Base-by-base conservation (phyloP, 1,140 invertebrate genomes). In the Papilio dardanus region DNA sequence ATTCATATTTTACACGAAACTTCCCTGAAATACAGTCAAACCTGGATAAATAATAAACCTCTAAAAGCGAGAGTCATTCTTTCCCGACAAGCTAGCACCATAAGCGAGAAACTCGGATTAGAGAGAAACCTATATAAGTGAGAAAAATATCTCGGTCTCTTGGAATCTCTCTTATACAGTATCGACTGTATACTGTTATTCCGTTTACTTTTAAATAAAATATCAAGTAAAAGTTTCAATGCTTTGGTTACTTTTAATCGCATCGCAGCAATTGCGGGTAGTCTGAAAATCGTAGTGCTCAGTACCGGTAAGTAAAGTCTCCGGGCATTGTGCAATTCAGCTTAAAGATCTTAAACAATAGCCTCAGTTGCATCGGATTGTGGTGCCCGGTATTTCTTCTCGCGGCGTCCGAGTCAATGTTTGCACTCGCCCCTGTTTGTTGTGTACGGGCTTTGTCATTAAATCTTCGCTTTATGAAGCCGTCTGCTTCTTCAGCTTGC, bases 371-470 rank as follows among this genome's bases (percentile, higher is more conserved):
- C 65, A 31, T 67, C 31, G n/a, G 33, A 37, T 68, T 68, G 67
- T 69, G 67, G 33, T 35, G 31, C 19, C 24, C 19, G 67, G 67
- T 69, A 69, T 69, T 69, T 69, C 69, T 78, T 73, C 68, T 73
- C 46, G 30, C 12, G 24, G 66, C 74, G 77, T 81, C 77, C 79
- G 75, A 69, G 79, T 83, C 79, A 83, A 83, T 76, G 78, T 82
- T 82, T 81, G 75, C 81, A 71, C 74, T 77, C 75, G 69, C 75
- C 74, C 54, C 71, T 77, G 75, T 76, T 46, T 69, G 62, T 37
- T 19, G 54, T 50, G 67, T 69, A 28, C 67, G 35, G 33, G 76
- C 40, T 58, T 14, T 79, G 77, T 76, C 67, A 76, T 77, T 77
- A 77, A 68, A 77, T 67, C 67, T 37, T 62, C 35, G 69, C 75